A percentile compares a stretch with the other conserved stretches of the same genome.
These are phyloP conservation scores for Pungitius pungitius DNA, from an alignment of 2,113 vertebrate genomes.

Conservation along the genomic window DNA sequence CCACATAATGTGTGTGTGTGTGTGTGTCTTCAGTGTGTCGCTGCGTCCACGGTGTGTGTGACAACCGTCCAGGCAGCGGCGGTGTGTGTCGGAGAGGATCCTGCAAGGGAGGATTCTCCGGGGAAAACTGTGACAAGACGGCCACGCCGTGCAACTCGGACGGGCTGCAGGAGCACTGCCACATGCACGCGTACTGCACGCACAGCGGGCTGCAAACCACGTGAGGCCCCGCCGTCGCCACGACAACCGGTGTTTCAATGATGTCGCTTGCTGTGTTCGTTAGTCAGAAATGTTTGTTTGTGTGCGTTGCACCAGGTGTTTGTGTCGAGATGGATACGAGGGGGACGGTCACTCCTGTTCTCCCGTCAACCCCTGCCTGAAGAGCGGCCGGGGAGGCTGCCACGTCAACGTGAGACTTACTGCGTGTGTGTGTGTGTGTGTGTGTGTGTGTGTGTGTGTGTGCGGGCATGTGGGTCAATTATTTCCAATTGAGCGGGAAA, in stretches of 20 bases:
- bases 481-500: neutral
- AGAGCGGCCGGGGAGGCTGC: conserved; percentile 84
- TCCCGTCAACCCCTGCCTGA: conserved; percentile 84
- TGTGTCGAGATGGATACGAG: conserved; percentile 79
- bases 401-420: conserved; percentile 84
- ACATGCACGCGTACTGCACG: conserved; percentile 80
- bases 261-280: neutral
- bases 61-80: conserved; percentile 89
- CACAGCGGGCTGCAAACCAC: conserved; percentile 18
- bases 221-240: conserved; percentile 30
- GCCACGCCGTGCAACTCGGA: conserved; percentile 76
- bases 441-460: neutral
- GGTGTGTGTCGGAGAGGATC: conserved; percentile 87
- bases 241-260: no score
- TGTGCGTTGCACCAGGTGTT: conserved; percentile 68
- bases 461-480: no score
- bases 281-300: neutral
- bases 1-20: neutral
- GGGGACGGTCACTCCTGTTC: conserved; percentile 91
- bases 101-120: conserved; percentile 84
- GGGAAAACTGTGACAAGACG: conserved; percentile 86
- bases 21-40: conserved; percentile 82
- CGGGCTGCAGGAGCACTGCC: conserved; percentile 82
- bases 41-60: conserved; percentile 93
- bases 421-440: neutral